phyloP scores from a whole-genome alignment of 2,888 invertebrate species.

The Pharmacophagus antenor region DNA sequence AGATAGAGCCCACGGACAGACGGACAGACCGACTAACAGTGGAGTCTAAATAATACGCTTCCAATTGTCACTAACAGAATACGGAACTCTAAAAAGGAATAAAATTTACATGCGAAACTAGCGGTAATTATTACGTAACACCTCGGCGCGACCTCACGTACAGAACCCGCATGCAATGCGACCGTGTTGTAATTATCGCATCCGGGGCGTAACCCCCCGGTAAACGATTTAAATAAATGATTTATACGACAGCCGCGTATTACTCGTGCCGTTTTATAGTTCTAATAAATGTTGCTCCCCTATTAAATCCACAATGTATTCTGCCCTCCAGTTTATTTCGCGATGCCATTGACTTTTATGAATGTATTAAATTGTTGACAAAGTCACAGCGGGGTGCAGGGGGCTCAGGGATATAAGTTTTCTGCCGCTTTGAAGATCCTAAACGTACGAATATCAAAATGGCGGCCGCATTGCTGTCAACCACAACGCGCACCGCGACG shows the following conservation, averaged over 20 bases:
- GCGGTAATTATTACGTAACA: background rate
- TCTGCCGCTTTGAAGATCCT: background rate
- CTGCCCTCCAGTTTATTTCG: constrained; percentile 38
- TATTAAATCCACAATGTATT: constrained; percentile 35
- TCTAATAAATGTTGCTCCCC: constrained; percentile 34
- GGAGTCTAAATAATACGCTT: too few relatives aligned
- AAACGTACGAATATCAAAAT: background rate
- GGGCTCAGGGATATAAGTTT: background rate
- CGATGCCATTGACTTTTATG: constrained; percentile 35
- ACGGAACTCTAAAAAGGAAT: too few relatives aligned
- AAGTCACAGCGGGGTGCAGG: constrained; percentile 36
- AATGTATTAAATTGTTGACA: constrained; percentile 36
- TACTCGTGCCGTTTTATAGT: constrained; percentile 35
- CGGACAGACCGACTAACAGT: too few relatives aligned
- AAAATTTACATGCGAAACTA: too few relatives aligned
- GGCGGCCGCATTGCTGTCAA: too few relatives aligned
- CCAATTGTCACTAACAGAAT: too few relatives aligned
- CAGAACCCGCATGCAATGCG: constrained; percentile 4
- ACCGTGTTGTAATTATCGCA: constrained; percentile 27
- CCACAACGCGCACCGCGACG: too few relatives aligned
- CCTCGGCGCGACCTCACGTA: background rate
- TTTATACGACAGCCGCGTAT: constrained; percentile 35
- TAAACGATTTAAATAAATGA: constrained; percentile 29
- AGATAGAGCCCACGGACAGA: too few relatives aligned
- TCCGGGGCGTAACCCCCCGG: constrained; percentile 18